These are phyloP conservation scores for Bos javanicus DNA, from an alignment of 2,113 vertebrate species.

Conservation along the genomic window DNA sequence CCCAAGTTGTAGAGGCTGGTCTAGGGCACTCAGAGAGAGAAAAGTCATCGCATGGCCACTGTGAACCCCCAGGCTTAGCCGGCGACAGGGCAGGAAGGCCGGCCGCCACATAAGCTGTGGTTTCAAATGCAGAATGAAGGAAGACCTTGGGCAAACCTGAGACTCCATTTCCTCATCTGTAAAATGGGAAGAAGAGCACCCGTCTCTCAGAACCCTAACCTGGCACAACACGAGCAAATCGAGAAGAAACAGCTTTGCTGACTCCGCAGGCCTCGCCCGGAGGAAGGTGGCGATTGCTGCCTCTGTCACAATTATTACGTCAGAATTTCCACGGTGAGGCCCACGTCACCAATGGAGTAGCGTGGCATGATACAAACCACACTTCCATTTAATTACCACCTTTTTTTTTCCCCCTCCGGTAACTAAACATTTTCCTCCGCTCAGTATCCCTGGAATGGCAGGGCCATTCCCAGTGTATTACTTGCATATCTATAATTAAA, in stretches of 20 bases:
- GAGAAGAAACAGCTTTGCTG: background rate
- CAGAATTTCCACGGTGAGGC: background rate
- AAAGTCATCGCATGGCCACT: constrained; percentile 29
- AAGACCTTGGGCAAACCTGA: background rate
- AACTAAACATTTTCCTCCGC: constrained; percentile 86
- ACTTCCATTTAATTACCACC: constrained; percentile 83
- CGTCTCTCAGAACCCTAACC: background rate
- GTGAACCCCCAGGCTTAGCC: constrained; percentile 14
- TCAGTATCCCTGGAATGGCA: constrained; percentile 83
- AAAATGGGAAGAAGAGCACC: background rate
- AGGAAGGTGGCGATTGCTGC: rapidly evolving
- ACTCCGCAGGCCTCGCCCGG: rapidly evolving
- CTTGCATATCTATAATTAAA: constrained; percentile 86
- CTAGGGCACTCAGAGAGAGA: constrained; percentile 51
- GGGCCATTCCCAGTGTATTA: constrained; percentile 84
- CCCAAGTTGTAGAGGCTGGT: constrained; percentile 71
- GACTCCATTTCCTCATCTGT: background rate
- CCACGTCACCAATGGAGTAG: constrained; percentile 67
- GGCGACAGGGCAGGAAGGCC: background rate
- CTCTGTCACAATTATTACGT: background rate
- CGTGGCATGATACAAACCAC: constrained; percentile 76
- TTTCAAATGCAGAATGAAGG: background rate
- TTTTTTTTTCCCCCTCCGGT: constrained; percentile 76
- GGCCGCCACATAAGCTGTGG: rapidly evolving
- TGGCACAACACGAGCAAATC: background rate